These are phyloP conservation scores for Rhadina sibilatrix DNA, from an alignment of 2,113 vertebrate species.

Conservation along the genomic window DNA sequence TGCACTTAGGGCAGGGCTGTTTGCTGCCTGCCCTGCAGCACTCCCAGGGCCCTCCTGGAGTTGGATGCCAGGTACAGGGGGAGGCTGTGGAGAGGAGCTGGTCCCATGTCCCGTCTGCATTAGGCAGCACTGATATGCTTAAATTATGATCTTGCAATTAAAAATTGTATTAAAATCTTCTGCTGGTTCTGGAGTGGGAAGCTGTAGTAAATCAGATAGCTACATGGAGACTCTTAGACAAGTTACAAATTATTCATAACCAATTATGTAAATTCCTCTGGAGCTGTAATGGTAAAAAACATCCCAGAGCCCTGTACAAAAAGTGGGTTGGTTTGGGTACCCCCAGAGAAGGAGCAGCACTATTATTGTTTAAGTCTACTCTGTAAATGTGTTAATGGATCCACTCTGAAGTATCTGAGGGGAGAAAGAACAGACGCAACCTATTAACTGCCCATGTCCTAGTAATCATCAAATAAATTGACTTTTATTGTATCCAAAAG, in stretches of 20 bases:
- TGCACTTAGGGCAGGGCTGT: background rate
- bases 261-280: constrained; percentile 67
- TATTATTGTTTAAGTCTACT: constrained; percentile 66
- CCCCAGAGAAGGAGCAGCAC: constrained; percentile 59
- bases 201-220: constrained; percentile 61
- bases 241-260: constrained; percentile 69
- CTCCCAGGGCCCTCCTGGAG: background rate
- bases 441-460: constrained; percentile 62
- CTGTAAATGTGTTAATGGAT: constrained; percentile 69
- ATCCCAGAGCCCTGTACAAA: constrained; percentile 43
- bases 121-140: constrained; percentile 20
- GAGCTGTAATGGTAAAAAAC: constrained; percentile 55
- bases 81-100: background rate
- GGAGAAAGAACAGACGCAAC: constrained; percentile 45
- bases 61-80: background rate
- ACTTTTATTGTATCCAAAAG: constrained; percentile 67
- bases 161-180: constrained; percentile 61
- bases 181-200: constrained; percentile 31
- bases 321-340: constrained; percentile 57
- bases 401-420: constrained; percentile 54
- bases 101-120: background rate
- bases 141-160: constrained; percentile 63
- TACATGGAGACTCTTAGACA: constrained; percentile 61
- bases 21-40: background rate
- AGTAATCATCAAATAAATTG: constrained; percentile 65